These are phyloP conservation scores for Portevinia maculata DNA, from an alignment of 2,888 invertebrate genomes.

Conservation along the genomic window DNA sequence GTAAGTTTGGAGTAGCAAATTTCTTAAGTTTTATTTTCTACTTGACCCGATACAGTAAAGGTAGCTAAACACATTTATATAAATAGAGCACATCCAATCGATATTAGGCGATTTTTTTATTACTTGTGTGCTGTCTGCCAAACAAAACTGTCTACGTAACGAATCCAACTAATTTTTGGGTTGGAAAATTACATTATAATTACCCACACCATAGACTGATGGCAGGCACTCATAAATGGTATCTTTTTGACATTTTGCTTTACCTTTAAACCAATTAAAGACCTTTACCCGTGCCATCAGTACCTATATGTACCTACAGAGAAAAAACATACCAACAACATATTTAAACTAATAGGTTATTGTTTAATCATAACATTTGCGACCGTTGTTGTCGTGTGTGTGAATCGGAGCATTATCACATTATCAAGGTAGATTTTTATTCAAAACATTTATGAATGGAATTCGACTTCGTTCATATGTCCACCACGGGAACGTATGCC, in stretches of 20 bases:
- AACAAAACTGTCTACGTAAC: constrained; percentile 29
- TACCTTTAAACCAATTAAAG: background rate
- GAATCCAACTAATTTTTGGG: constrained; percentile 23
- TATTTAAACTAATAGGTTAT: constrained; percentile 4
- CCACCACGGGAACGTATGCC: too few species aligned
- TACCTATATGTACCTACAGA: background rate
- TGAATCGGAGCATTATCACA: too few species aligned
- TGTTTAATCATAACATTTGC: constrained; percentile 24
- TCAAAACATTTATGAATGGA: too few species aligned
- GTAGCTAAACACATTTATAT: background rate
- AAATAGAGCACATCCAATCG: constrained; percentile 3
- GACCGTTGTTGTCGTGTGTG: too few species aligned
- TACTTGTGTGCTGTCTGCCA: background rate
- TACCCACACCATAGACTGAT: constrained; percentile 12
- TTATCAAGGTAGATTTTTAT: too few species aligned
- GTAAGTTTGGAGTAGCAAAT: constrained; percentile 5
- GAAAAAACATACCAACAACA: background rate
- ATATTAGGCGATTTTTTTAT: constrained; percentile 13
- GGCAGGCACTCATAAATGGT: background rate
- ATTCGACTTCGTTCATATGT: too few species aligned
- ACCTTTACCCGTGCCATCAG: constrained; percentile 13
- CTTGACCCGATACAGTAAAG: constrained; percentile 53
- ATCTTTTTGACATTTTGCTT: background rate
- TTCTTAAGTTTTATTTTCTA: constrained; percentile 50
- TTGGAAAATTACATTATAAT: constrained; percentile 37